Evolutionary conservation across 2,888 invertebrate genomes (phyloP), one percentile per base, ranked within the genome.

Genomic region (Acrocyrtus sp.): DNA sequence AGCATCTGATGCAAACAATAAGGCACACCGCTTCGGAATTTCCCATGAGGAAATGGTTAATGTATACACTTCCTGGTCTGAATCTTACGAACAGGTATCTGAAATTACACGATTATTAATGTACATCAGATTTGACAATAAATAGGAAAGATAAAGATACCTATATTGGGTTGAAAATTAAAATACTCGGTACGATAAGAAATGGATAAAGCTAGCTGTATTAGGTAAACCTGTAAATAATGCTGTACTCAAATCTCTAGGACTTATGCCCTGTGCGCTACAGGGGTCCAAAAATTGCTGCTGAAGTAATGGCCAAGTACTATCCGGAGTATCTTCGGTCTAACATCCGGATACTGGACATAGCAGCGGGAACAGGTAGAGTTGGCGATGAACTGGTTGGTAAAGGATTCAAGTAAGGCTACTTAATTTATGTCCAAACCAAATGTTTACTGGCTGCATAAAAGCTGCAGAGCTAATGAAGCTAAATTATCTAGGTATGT

Each of bases 321-420:
- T 80, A 80, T 60, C 81, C 80, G 51, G 72, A 77, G 3, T 58
- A 81, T 4, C 47, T 66, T 21, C 58, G 77, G 17, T 34, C 17
- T 3, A 63, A 77, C 12, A 75, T 83, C 4, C 78, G 81, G 39
- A 76, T 85, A 22, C 70, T 85, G 8, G 85, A 85, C 74, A 82
- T 84, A 2, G 84, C 84, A 3, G 83, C 83, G 39, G 85, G 85
- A 22, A 84, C 85, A 3, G 85, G 85, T 3, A 76, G 82, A 65
- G 82, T 84, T 24, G 84, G 83, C 3, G 78, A 79, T 56, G 79
- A 80, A 60, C 54, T 80, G 29, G 12, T 57, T 19, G 60, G 66
- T 21, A 19, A 61, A 19, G 80, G 80, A 21, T 80, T 80, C 62
- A 63, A 45, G 74, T 78, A 67, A 67, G 27, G 15, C 15, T n/a